Base-by-base conservation (phyloP, 2,888 invertebrate species). In the Crossocerus cetratus region DNA sequence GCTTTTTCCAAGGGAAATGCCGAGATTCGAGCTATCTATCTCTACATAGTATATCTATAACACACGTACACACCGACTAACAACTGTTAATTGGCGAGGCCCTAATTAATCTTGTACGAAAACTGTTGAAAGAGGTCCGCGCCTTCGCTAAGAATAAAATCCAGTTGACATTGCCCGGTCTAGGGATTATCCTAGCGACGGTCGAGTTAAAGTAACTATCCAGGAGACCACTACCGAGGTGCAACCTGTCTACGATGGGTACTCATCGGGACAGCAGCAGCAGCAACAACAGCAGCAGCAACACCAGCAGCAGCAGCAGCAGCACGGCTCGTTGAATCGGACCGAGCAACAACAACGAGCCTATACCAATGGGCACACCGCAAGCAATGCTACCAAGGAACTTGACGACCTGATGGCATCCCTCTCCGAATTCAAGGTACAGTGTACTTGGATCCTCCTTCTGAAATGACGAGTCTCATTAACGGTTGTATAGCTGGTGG, bases 401-500 rank as follows among this genome's bases (percentile, higher is more conserved):
- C 92, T 99, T 73, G 98, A 99, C 87, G 98, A 98, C 88, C 93
- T 99, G 74, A 98, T 99, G 98, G 97, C 97, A 1, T 97, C 98
- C 4, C 92, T 99, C 13, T 98, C 98, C 0, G 98, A 98, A 89
- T 97, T 98, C 89, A 98, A 98, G 96, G 98, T 96, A 91, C 21
- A 22, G 16, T 16, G 54, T 5, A 18, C 21, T 13, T 21, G 45
- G n/a, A n/a, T n/a, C n/a, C n/a, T n/a, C n/a, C n/a, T n/a, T n/a
- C n/a, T n/a, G n/a, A n/a, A n/a, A n/a, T 32, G 32, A 4, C 32
- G 32, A 32, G 5, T 2, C 32, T 32, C 1, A 0, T 32, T 32
- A 3, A 32, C 11, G 4, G 8, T 32, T 32, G 8, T 5, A 32
- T 1, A 21, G n/a, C 22, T 22, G 32, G 2, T 20, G 11, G 13